Evolutionary conservation across 2,113 vertebrate species (phyloP).

Genomic region (Malurus cyaneus): DNA sequence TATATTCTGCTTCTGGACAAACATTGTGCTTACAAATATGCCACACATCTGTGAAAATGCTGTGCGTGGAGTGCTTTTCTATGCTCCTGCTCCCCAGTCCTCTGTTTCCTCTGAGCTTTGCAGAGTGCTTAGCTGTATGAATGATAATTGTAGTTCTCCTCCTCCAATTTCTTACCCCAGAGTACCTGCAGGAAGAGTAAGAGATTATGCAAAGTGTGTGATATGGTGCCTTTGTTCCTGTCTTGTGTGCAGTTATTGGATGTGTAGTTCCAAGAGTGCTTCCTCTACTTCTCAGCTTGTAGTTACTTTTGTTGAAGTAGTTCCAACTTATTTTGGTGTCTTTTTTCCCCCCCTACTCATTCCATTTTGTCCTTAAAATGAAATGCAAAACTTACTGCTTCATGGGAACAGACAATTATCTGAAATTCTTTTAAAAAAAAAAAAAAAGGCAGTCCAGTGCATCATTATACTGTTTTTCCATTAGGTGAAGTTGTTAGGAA

Average conservation of each 20-base stretch:
- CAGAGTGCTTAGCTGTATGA: background rate
- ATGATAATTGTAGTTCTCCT: background rate
- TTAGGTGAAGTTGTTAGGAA: background rate
- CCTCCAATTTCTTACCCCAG: background rate
- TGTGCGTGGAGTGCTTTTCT: background rate
- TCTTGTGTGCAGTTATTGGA: background rate
- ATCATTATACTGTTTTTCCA: background rate
- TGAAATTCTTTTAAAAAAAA: background rate
- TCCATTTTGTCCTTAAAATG: background rate
- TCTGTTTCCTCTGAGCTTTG: background rate
- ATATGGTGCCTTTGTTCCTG: background rate
- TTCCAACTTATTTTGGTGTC: background rate
- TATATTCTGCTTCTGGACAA: background rate
- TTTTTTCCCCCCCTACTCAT: accelerated
- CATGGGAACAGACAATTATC: background rate
- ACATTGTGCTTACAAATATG: accelerated
- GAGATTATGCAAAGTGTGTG: background rate
- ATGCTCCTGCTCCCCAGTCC: background rate
- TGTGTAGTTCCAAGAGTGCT: background rate
- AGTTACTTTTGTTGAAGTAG: background rate
- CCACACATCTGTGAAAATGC: accelerated
- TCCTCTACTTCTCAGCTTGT: background rate
- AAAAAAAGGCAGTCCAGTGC: accelerated
- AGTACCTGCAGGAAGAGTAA: background rate
- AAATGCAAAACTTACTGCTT: background rate